Percentiles rank a stretch among this genome's conserved stretches.
These are phyloP conservation scores for Pogonocherus hispidulus DNA, from an alignment of 2,888 invertebrate genomes.

Conservation along the genomic window DNA sequence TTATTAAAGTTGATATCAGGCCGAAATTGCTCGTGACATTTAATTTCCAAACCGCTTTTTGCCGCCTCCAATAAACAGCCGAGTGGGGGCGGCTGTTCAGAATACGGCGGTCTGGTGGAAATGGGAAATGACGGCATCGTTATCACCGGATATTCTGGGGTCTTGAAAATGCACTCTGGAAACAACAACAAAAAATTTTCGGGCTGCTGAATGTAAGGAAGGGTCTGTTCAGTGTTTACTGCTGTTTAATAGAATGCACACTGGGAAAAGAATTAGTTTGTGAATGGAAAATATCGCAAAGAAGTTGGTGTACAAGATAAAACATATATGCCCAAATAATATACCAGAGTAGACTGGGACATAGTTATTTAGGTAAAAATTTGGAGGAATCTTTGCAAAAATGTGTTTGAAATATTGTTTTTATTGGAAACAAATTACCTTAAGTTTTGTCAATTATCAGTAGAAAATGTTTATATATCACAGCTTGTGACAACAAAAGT, in stretches of 20 bases:
- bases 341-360: too few relatives aligned
- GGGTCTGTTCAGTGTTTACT: not conserved
- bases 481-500: too few relatives aligned
- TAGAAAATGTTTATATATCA: too few relatives aligned
- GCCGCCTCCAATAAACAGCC: constrained; percentile 26
- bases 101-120: not conserved
- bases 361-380: too few relatives aligned
- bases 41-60: constrained; percentile 36
- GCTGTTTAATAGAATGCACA: not conserved
- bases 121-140: not conserved
- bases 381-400: too few relatives aligned
- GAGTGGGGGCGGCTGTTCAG: constrained; percentile 21
- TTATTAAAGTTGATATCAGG: constrained; percentile 51
- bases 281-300: too few relatives aligned
- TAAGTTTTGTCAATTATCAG: too few relatives aligned
- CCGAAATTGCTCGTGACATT: constrained; percentile 50
- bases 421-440: too few relatives aligned
- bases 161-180: not conserved
- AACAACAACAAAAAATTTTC: not conserved
- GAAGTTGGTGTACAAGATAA: too few relatives aligned
- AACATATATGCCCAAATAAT: too few relatives aligned
- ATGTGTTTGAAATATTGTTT: too few relatives aligned
- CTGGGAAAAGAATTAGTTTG: too few relatives aligned
- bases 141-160: not conserved
- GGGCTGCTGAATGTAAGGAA: not conserved